A percentile compares a stretch with the other conserved stretches of the same genome.
Evolutionary conservation across 2,888 invertebrate genomes (phyloP).

Genomic region (Aspidiotus destructor): DNA sequence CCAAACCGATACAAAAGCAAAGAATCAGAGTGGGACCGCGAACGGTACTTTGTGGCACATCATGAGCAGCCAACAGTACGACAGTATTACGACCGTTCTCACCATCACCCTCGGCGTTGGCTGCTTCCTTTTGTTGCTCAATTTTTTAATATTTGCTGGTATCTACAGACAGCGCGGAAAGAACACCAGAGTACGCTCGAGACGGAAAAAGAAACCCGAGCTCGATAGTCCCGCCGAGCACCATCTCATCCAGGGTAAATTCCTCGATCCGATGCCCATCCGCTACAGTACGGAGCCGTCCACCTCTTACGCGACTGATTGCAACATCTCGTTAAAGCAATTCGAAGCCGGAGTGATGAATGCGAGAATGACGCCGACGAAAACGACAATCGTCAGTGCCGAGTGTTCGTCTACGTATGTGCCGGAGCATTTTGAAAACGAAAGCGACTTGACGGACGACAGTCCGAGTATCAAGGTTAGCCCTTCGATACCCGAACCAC

Average conservation of each 20-base stretch:
- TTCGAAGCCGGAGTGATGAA: conserved; percentile 1
- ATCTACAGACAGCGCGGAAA: conserved; percentile 73
- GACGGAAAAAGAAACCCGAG: not conserved
- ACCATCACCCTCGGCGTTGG: conserved; percentile 77
- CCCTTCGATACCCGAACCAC: conserved; percentile 52
- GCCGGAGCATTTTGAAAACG: not conserved
- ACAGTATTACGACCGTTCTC: conserved; percentile 78
- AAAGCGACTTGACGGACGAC: conserved; percentile 3
- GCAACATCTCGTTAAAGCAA: conserved; percentile 5
- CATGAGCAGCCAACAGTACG: conserved; percentile 71
- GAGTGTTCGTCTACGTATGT: conserved; percentile 1
- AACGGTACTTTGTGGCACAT: conserved; percentile 59
- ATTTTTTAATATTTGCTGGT: conserved; percentile 77
- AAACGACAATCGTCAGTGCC: not conserved
- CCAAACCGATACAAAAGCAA: conserved; percentile 42
- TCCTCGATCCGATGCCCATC: conserved; percentile 12
- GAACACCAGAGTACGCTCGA: conserved; percentile 42
- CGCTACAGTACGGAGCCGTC: conserved; percentile 7
- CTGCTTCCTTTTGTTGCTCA: conserved; percentile 66
- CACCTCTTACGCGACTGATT: conserved; percentile 3
- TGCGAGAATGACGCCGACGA: not conserved
- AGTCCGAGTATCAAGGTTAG: conserved; percentile 38
- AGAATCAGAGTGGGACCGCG: no score
- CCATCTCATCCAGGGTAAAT: conserved; percentile 7
- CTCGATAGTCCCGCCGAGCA: not conserved